These are phyloP conservation scores for Amphimallon solstitiale DNA, from an alignment of 2,888 invertebrate genomes.

Conservation along the genomic window DNA sequence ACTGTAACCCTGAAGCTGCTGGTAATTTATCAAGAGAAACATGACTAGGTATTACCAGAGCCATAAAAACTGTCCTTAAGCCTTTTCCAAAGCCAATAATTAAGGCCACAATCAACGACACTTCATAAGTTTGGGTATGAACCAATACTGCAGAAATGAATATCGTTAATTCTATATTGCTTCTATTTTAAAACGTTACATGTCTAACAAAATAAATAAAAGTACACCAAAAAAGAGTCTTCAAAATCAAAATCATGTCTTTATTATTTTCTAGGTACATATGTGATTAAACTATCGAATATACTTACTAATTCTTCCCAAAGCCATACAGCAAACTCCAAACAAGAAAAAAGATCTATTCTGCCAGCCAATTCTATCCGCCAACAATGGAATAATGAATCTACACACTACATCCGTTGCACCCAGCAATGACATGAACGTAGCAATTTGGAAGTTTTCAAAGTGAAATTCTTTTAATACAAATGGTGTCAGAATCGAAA, in stretches of 20 bases:
- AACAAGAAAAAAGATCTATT: constrained; percentile 77
- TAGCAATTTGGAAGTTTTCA: constrained; percentile 69
- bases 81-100: constrained; percentile 79
- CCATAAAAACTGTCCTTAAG: constrained; percentile 78
- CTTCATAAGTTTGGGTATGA: constrained; percentile 67
- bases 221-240: background rate
- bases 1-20: constrained; percentile 76
- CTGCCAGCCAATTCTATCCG: constrained; percentile 76
- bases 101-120: constrained; percentile 70
- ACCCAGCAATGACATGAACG: constrained; percentile 76
- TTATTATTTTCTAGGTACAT: background rate
- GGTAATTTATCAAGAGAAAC: constrained; percentile 76
- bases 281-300: background rate
- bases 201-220: background rate
- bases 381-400: constrained; percentile 75
- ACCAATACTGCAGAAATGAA: constrained; percentile 66
- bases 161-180: background rate
- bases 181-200: background rate
- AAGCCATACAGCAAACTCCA: constrained; percentile 74
- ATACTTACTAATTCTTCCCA: constrained; percentile 71
- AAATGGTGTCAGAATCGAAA: constrained; percentile 78
- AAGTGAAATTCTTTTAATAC: constrained; percentile 76
- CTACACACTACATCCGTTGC: constrained; percentile 73
- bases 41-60: constrained; percentile 76
- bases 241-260: background rate